These are phyloP conservation scores for Clinocottus analis DNA, from an alignment of 2,113 vertebrate species.

Conservation along the genomic window DNA sequence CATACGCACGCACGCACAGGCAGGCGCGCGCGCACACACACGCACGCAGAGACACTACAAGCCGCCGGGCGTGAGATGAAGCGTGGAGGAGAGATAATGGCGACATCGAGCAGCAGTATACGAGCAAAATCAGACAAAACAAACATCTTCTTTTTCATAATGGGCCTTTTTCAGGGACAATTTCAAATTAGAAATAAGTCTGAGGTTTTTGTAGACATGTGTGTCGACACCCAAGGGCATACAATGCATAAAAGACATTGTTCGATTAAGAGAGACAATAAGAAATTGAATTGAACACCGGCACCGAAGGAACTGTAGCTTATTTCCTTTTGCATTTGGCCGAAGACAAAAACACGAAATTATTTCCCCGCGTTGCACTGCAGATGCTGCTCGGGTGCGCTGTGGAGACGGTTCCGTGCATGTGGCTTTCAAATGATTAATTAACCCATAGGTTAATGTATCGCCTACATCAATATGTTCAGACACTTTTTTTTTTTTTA, in stretches of 20 bases:
- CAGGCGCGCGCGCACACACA: not conserved
- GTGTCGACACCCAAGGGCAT: not conserved
- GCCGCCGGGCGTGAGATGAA: conserved; percentile 78
- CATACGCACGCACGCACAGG: conserved; percentile 36
- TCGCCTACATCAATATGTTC: conserved; percentile 4
- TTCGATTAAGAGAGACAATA: conserved; percentile 18
- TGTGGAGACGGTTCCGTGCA: conserved; percentile 28
- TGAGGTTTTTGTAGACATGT: not conserved
- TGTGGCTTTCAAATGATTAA: conserved; percentile 32
- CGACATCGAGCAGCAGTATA: conserved; percentile 68
- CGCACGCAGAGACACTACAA: conserved; percentile 44
- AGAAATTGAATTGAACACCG: not conserved
- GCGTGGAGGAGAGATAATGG: conserved; percentile 80
- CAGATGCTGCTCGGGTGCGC: conserved; percentile 63
- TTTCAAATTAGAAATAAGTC: conserved; percentile 14
- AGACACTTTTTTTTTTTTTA: not conserved
- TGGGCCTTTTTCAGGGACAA: not conserved
- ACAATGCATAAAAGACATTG: not conserved
- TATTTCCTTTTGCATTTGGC: conserved; percentile 31
- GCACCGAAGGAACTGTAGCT: not conserved
- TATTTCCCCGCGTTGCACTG: conserved; percentile 43
- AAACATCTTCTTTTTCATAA: conserved; percentile 48
- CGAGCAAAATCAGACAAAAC: conserved; percentile 61
- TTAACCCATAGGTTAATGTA: conserved; percentile 48
- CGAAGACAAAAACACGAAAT: conserved; percentile 37